Conservation (phyloP, 2,797 vertebrate species). For the Lithobates pipiens region DNA sequence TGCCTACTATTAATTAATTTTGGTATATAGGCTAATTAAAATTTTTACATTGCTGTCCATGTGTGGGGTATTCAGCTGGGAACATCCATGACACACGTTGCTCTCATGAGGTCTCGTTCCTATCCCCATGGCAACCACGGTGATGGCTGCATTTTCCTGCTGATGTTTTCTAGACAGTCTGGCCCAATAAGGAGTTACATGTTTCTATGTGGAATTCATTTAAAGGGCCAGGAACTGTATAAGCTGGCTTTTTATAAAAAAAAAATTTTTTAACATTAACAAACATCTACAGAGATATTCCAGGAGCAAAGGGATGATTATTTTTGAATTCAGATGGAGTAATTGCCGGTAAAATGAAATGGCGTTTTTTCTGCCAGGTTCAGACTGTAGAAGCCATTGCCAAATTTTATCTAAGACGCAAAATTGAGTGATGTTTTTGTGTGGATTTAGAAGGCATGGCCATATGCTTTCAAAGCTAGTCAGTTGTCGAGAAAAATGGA, state of each 20-base stretch:
- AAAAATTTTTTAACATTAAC: background rate
- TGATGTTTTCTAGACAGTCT: conserved; percentile 19
- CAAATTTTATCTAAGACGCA: too few relatives aligned
- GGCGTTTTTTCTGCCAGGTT: too few relatives aligned
- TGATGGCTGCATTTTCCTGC: background rate
- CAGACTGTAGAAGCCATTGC: background rate
- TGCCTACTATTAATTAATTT: conserved; percentile 55
- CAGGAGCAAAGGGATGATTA: too few relatives aligned
- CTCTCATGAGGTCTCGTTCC: conserved; percentile 29
- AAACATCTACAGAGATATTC: background rate
- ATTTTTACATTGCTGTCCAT: conserved; percentile 35
- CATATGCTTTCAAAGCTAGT: too few relatives aligned
- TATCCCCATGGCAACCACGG: background rate
- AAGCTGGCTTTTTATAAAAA: background rate
- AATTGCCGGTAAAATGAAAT: too few relatives aligned
- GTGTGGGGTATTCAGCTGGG: conserved; percentile 40
- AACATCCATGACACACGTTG: conserved; percentile 42
- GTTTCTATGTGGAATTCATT: conserved; percentile 1
- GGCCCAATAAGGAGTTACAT: background rate
- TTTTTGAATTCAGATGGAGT: too few relatives aligned
- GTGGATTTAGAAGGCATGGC: too few relatives aligned
- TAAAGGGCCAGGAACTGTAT: background rate
- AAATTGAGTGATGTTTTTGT: too few relatives aligned
- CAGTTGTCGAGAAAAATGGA: too few relatives aligned
- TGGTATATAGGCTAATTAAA: conserved; percentile 44